Evolutionary conservation across 2,113 vertebrate genomes (phyloP).

Genomic region (Hydrochoerus hydrochaeris): DNA sequence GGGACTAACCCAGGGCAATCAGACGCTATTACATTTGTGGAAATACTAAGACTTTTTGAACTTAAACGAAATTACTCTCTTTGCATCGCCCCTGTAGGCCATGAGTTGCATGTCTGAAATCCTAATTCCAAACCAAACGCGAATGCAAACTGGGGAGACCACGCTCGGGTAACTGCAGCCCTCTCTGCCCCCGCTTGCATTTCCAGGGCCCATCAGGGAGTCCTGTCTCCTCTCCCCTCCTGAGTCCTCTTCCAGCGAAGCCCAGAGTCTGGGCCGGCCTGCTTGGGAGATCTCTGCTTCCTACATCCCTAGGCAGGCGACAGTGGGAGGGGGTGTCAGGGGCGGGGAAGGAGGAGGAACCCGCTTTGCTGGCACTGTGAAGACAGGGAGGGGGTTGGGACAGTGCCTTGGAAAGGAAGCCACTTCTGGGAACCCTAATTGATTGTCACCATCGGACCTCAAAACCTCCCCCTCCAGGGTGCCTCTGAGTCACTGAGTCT

Average conservation of each 20-base stretch:
- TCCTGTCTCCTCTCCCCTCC: background rate
- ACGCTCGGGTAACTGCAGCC: background rate
- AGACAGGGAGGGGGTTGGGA: background rate
- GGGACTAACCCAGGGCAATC: background rate
- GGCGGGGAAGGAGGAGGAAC: background rate
- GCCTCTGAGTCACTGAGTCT: background rate
- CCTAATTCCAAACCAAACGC: background rate
- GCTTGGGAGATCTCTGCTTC: constrained; percentile 91
- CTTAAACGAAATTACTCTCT: background rate
- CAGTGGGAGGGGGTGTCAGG: constrained; percentile 88
- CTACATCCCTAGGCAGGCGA: constrained; percentile 94
- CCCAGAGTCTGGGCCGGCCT: constrained; percentile 93
- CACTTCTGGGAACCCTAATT: background rate
- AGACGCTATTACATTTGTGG: background rate
- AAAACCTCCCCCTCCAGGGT: background rate
- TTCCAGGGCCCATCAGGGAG: no score
- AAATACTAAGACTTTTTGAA: background rate
- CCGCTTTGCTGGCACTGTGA: background rate
- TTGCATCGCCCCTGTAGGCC: background rate
- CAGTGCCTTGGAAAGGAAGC: background rate
- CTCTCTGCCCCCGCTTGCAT: background rate
- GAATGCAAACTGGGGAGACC: background rate
- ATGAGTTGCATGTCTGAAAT: background rate
- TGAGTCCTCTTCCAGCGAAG: background rate
- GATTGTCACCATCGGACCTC: background rate